Evolutionary conservation across 2,888 invertebrate species (phyloP), one percentile per base, ranked within the genome.

Genomic region (Archips xylosteana): DNA sequence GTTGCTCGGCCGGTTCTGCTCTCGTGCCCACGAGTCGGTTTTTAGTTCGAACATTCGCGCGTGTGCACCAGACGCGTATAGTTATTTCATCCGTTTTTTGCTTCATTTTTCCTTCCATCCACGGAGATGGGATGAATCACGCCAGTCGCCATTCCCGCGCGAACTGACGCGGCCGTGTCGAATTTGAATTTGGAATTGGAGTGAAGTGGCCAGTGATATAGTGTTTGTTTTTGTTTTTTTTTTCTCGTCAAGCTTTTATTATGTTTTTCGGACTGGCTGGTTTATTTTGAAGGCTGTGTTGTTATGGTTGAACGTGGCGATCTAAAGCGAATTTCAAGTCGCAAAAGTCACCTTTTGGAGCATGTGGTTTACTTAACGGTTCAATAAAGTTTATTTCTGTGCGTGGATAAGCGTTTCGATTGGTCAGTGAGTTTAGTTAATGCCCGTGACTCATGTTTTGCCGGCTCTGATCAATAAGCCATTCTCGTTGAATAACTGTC

Each of bases 81-180:
- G 79, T 79, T 78, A 78, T 76, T 78, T 78, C 78, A 74, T 76
- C 74, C 75, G 51, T 65, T 81, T 81, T 82, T 83, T 83, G 83
- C 83, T 84, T 87, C 87, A 86, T 83, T 84, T 84, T 87, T 83
- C 83, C 80, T 78, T 76, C 81, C 82, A 78, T 78, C 76, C 76
- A 32, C 57, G 57, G 82, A 82, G 83, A 87, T 86, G 86, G 86
- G 90, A 92, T 92, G 92, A 92, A 88, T 92, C 92, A 92, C 84
- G 80, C 70, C 72, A 92, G 92, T 92, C 87, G 83, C 83, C 79
- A 80, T 80, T 80, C 83, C 83, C 82, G 85, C 87, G 86, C 83
- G 85, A 83, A 83, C 73, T 78, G 79, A 71, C 84, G 83, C 79
- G 81, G 80, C 80, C 83, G 81, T 82, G 82, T 82, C 77, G 75